A percentile compares a stretch with the other conserved stretches of the same genome.
phyloP scores from a whole-genome alignment of 2,113 vertebrate genomes.

The Drymodes brunneopygia region DNA sequence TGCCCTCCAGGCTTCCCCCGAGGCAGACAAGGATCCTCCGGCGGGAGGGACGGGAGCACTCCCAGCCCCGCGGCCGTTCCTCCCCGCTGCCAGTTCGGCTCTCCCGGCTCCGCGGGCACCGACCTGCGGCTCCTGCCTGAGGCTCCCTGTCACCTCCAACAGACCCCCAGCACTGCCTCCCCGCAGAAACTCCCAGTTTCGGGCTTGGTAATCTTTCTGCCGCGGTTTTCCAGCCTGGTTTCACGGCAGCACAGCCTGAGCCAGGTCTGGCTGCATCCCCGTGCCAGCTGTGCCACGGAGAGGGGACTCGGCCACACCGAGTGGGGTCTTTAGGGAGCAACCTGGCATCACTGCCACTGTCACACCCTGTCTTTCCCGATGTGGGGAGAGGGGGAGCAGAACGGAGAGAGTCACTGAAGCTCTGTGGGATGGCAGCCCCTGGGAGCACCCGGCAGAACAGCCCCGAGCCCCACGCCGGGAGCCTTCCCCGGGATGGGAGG shows the following conservation, averaged over 20 bases:
- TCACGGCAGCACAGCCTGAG: neutral
- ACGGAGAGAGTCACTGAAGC: neutral
- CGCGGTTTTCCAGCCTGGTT: neutral
- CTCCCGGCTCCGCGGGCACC: rapidly evolving
- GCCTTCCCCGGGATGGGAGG: neutral
- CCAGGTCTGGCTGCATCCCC: neutral
- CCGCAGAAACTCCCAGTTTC: neutral
- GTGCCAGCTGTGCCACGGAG: rapidly evolving
- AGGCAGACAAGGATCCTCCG: neutral
- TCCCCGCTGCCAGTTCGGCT: neutral
- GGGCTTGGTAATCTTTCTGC: neutral
- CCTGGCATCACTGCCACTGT: neutral
- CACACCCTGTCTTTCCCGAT: neutral
- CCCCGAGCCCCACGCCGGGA: rapidly evolving
- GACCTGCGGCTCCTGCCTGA: rapidly evolving
- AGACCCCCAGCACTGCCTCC: neutral
- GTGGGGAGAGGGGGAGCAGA: neutral
- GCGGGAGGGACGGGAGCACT: rapidly evolving
- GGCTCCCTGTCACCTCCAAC: neutral
- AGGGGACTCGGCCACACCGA: rapidly evolving
- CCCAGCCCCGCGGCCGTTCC: neutral
- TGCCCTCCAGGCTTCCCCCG: neutral
- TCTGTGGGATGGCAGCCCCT: neutral
- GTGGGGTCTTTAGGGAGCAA: neutral
- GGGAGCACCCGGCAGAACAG: rapidly evolving